These are phyloP conservation scores for Dendrolimus houi DNA, from an alignment of 2,888 invertebrate genomes.

Conservation along the genomic window DNA sequence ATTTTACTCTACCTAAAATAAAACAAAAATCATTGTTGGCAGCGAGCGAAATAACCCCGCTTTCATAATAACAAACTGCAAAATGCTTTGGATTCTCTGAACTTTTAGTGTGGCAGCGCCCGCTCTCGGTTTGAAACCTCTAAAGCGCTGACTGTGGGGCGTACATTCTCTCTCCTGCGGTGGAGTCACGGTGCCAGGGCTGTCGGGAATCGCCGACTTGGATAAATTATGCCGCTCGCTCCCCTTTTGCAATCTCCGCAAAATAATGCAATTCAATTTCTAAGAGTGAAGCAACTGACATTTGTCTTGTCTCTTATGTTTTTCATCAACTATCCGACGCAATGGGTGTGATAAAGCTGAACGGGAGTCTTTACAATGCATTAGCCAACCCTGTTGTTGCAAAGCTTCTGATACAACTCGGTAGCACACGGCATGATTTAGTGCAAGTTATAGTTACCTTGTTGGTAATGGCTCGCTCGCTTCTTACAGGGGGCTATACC, in stretches of 20 bases:
- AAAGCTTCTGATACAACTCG: conserved; percentile 13
- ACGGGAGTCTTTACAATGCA: conserved; percentile 4
- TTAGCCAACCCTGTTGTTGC: conserved; percentile 6
- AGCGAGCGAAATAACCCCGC: conserved; percentile 27
- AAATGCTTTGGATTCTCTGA: conserved; percentile 66
- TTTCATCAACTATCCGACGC: conserved; percentile 26
- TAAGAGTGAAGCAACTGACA: conserved; percentile 48
- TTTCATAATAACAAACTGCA: conserved; percentile 67
- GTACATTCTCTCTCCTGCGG: conserved; percentile 57
- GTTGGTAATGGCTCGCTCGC: conserved; percentile 2
- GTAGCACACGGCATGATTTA: conserved; percentile 22
- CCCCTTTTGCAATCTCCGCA: conserved; percentile 60
- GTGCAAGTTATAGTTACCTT: conserved; percentile 15
- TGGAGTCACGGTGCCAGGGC: conserved; percentile 54
- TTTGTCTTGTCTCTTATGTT: conserved; percentile 50
- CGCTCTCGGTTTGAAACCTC: conserved; percentile 55
- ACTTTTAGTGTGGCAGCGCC: conserved; percentile 53
- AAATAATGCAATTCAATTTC: conserved; percentile 65
- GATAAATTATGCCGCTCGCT: conserved; percentile 63
- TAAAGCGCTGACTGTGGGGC: conserved; percentile 66
- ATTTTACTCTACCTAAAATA: conserved; percentile 15
- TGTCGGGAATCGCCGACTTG: conserved; percentile 64
- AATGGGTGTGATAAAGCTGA: conserved; percentile 16
- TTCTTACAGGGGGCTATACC: conserved; percentile 6
- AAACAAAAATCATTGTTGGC: conserved; percentile 43